phyloP scores from a whole-genome alignment of 2,797 vertebrate genomes.

The Geotrypetes seraphini region DNA sequence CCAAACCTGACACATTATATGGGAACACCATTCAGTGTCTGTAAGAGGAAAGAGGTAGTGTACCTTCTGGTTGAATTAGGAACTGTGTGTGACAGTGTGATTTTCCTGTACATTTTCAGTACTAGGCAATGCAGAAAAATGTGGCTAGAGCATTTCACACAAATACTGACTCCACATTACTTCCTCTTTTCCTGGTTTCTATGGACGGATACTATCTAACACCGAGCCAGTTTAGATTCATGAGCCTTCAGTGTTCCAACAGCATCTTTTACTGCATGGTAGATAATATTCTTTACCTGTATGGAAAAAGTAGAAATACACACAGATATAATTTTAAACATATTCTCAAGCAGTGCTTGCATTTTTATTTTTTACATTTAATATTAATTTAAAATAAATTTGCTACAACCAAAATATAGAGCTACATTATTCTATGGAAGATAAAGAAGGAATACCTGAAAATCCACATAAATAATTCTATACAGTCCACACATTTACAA shows the following conservation, averaged over 20 bases:
- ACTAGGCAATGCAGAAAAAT: constrained; percentile 55
- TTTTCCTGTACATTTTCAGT: constrained; percentile 44
- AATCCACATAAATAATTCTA: too few species aligned
- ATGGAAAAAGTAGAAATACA: constrained; percentile 9
- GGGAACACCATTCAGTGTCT: constrained; percentile 43
- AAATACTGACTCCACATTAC: constrained; percentile 55
- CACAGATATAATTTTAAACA: too few species aligned
- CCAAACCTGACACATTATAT: constrained; percentile 36
- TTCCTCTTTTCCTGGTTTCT: too few species aligned
- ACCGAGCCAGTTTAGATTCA: constrained; percentile 84
- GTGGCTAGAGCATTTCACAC: constrained; percentile 59
- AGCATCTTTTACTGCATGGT: constrained; percentile 97
- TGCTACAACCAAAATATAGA: too few species aligned
- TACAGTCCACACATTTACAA: too few species aligned
- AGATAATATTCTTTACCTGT: constrained; percentile 99
- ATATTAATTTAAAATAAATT: too few species aligned
- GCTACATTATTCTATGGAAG: too few species aligned
- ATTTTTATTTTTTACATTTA: too few species aligned
- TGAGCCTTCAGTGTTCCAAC: constrained; percentile 94
- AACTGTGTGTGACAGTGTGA: constrained; percentile 43
- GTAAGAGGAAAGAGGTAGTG: constrained; percentile 49
- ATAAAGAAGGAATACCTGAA: too few species aligned
- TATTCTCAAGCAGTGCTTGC: too few species aligned
- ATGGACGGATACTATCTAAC: constrained; percentile 58
- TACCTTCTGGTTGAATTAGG: too few species aligned